Evolutionary conservation across 2,797 vertebrate species (phyloP).

Genomic region (Clarias pachynema): DNA sequence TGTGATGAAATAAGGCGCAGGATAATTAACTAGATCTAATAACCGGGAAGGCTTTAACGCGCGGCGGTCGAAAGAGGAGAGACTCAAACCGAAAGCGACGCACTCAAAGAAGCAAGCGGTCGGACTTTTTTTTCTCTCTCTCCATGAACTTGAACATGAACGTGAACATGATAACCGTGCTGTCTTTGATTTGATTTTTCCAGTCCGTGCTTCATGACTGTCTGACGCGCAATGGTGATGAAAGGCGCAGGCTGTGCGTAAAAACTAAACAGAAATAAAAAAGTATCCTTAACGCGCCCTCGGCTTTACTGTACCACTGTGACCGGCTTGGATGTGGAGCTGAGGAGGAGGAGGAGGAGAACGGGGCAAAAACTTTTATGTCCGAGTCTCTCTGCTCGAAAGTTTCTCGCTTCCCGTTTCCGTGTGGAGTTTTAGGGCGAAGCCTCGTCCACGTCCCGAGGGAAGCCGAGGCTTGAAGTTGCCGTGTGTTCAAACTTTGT

Average conservation of each 20-base stretch:
- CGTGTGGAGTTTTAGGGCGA: constrained; percentile 54
- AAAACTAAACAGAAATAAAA: background rate
- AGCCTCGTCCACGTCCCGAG: constrained; percentile 54
- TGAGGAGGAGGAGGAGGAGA: background rate
- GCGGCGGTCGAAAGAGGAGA: background rate
- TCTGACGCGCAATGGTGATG: constrained; percentile 12
- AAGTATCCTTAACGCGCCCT: constrained; percentile 5
- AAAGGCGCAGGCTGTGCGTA: constrained; percentile 24
- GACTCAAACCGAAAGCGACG: background rate
- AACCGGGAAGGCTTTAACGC: background rate
- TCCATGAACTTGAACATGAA: constrained; percentile 19
- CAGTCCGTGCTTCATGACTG: constrained; percentile 11
- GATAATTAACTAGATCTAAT: constrained; percentile 1
- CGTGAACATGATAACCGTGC: background rate
- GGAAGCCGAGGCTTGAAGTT: constrained; percentile 72
- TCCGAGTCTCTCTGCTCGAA: constrained; percentile 60
- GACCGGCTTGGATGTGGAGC: constrained; percentile 38
- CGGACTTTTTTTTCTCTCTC: too few species aligned
- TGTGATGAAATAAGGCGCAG: constrained; percentile 44
- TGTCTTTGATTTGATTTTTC: background rate
- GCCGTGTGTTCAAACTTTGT: constrained; percentile 83
- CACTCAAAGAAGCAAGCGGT: background rate
- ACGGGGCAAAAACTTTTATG: constrained; percentile 17
- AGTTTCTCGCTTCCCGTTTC: constrained; percentile 64
- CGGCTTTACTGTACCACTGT: constrained; percentile 25